Evolutionary conservation across 2,113 vertebrate species (phyloP).

Genomic region (Anas platyrhynchos): DNA sequence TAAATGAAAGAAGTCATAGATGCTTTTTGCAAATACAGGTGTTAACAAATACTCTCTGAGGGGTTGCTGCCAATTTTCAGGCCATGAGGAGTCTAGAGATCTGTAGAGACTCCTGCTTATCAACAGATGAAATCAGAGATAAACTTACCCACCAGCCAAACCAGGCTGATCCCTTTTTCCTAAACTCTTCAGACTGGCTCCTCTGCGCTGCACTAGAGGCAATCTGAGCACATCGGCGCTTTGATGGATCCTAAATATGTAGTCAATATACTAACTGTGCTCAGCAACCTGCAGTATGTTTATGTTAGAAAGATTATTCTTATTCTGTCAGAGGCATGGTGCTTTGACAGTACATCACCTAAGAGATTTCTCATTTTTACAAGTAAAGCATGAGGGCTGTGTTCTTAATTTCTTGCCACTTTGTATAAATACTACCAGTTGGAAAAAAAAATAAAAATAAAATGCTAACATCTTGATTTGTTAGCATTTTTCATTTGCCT

Average conservation of each 20-base stretch:
- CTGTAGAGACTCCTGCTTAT: background rate
- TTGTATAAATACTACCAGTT: background rate
- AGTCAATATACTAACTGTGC: background rate
- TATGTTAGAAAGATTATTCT: conserved; percentile 1
- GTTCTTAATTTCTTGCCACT: background rate
- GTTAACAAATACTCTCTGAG: background rate
- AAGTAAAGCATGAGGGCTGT: background rate
- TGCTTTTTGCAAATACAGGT: background rate
- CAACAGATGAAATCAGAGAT: background rate
- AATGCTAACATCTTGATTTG: background rate
- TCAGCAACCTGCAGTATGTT: background rate
- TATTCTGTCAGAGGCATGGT: background rate
- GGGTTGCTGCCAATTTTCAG: background rate
- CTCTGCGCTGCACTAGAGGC: background rate
- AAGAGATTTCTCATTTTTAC: conserved; percentile 23
- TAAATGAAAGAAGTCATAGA: background rate
- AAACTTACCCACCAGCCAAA: background rate
- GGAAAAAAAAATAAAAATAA: background rate
- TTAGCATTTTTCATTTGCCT: conserved; percentile 1
- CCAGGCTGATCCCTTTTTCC: background rate
- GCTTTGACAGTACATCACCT: background rate
- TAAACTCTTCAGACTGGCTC: background rate
- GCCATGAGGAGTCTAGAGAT: background rate
- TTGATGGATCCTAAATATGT: background rate
- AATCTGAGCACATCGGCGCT: background rate